Evolutionary conservation across 2,888 invertebrate species (phyloP), one percentile per base, ranked within the genome.

Genomic region (Clepsis dumicolana): DNA sequence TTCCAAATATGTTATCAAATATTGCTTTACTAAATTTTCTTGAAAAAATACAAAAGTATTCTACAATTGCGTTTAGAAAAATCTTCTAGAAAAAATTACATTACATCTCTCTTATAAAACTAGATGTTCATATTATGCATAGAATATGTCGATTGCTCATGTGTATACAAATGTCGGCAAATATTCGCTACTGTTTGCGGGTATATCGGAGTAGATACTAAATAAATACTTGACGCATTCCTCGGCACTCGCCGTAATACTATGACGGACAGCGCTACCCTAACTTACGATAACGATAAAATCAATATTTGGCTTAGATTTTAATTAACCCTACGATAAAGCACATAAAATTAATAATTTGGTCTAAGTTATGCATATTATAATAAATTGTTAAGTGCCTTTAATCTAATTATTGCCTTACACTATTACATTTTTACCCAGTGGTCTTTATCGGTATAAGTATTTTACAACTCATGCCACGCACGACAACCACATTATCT

Each of bases 281-380:
- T 84, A 87, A 83, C 82, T 86, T 89, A 91, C 77, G 77, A 76
- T 88, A 89, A 89, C 85, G 83, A 88, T 91, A 87, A 90, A 92
- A 90, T 90, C 92, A 93, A 93, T 93, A 91, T 93, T 93, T 93
- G 93, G 93, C 93, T 93, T 93, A 93, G 86, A 90, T 89, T 91
- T 87, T 91, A 93, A 93, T 90, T 93, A 92, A 75, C 87, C 81
- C 92, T 93, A 93, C 81, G 77, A 90, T 91, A 93, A 93, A 93
- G 93, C 92, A 92, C 86, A 85, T 90, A 90, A 88, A 88, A 85
- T 56, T 92, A 89, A 92, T 91, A 93, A 90, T 93, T 93, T 93
- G 93, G 93, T 93, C 93, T 93, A 93, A 88, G 91, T 93, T 92
- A 93, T 89, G 89, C 87, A 84, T 86, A 84, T 85, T 89, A 88